phyloP scores from a whole-genome alignment of 1,140 invertebrate species.

The Caenorhabditis latens region DNA sequence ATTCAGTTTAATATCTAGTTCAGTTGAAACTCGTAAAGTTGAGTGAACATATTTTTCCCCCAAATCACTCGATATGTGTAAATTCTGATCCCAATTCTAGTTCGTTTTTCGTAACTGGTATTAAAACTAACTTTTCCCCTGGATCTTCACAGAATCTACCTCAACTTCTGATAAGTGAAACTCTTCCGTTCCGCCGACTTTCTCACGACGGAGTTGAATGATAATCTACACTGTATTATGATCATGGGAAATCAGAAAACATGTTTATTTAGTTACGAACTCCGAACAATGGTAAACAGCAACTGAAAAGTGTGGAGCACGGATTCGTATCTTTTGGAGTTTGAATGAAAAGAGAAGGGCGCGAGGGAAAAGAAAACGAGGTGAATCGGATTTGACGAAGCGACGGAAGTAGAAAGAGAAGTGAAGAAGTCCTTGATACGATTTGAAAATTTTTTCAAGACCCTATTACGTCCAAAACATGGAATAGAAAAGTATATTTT shows the following conservation, averaged over 20 bases:
- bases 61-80: too few relatives aligned
- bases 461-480: not conserved
- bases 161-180: too few relatives aligned
- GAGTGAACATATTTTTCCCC: not conserved
- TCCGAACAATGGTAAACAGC: not conserved
- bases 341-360: not conserved
- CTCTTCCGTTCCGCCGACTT: too few relatives aligned
- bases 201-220: too few relatives aligned
- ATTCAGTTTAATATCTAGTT: not conserved
- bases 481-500: too few relatives aligned
- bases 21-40: not conserved
- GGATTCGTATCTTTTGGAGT: constrained; percentile 32
- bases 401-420: constrained; percentile 25
- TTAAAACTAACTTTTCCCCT: too few relatives aligned
- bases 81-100: too few relatives aligned
- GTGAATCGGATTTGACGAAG: constrained; percentile 50
- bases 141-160: too few relatives aligned
- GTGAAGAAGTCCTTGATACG: constrained; percentile 47
- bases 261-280: too few relatives aligned
- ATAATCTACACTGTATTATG: too few relatives aligned
- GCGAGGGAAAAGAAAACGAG: constrained; percentile 13
- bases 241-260: too few relatives aligned
- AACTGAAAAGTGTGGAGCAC: not conserved
- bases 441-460: not conserved
- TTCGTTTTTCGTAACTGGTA: too few relatives aligned